A percentile compares a stretch with the other conserved stretches of the same genome.
phyloP scores from a whole-genome alignment of 2,888 invertebrate species.

The Lithophane ornitopus region DNA sequence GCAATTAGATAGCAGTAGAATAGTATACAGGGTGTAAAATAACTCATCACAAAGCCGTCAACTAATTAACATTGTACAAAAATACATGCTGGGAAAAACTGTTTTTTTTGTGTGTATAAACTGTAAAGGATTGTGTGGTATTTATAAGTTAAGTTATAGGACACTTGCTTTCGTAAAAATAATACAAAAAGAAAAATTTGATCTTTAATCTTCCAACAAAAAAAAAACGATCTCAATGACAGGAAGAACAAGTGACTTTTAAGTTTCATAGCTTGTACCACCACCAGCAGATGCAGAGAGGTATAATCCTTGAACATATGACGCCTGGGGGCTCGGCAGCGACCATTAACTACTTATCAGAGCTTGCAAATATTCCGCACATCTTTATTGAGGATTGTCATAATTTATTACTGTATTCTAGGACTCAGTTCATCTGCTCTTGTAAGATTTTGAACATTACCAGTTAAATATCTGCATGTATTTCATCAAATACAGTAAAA shows the following conservation, averaged over 20 bases:
- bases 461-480: neutral
- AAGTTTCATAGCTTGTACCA: conserved; percentile 49
- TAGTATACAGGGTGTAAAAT: too few relatives aligned
- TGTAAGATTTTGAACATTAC: too few relatives aligned
- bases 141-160: too few relatives aligned
- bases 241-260: neutral
- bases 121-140: neutral
- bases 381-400: conserved; percentile 64
- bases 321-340: conserved; percentile 52
- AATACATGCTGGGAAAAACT: neutral
- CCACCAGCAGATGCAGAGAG: conserved; percentile 55
- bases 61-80: neutral
- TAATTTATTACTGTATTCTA: conserved; percentile 51
- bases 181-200: too few relatives aligned
- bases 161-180: too few relatives aligned
- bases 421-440: neutral
- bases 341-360: conserved; percentile 72
- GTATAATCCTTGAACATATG: conserved; percentile 75
- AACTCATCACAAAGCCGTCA: neutral
- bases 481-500: neutral
- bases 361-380: conserved; percentile 66
- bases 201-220: neutral
- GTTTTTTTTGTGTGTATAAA: neutral
- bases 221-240: neutral
- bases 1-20: too few relatives aligned